Conservation (phyloP, 2,113 vertebrate genomes). For the Poeciliopsis retropinna region DNA sequence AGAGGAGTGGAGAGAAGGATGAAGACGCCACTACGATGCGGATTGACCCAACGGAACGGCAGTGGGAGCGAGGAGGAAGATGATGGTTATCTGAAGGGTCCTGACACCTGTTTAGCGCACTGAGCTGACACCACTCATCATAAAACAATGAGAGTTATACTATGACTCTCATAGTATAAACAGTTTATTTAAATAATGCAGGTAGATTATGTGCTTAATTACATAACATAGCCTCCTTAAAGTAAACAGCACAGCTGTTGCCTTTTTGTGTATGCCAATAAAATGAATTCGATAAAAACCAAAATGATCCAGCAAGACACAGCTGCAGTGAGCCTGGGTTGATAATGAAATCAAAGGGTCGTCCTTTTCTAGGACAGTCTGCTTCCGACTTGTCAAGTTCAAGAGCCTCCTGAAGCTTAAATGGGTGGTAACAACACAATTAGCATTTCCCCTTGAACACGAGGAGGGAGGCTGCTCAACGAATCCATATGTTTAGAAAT, state of each 20-base stretch:
- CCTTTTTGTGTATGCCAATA: background rate
- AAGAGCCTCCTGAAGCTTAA: conserved; percentile 1
- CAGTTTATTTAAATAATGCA: conserved; percentile 25
- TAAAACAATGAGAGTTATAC: background rate
- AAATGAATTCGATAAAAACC: conserved; percentile 27
- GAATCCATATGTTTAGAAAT: conserved; percentile 23
- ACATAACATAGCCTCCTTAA: conserved; percentile 25
- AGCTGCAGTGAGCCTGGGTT: conserved; percentile 4
- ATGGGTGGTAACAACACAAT: background rate
- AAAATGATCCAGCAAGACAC: background rate
- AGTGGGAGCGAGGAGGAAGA: conserved; percentile 9
- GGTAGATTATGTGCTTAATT: conserved; percentile 22
- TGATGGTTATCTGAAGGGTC: conserved; percentile 37
- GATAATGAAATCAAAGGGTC: conserved; percentile 42
- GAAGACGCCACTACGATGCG: background rate
- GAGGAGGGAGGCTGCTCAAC: background rate
- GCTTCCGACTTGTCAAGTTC: background rate
- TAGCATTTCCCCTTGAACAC: conserved; percentile 12
- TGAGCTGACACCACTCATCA: background rate
- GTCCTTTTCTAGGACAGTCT: conserved; percentile 19
- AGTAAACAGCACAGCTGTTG: conserved; percentile 47
- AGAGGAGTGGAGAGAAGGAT: background rate
- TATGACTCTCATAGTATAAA: conserved; percentile 14
- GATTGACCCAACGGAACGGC: conserved; percentile 33
- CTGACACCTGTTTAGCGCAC: conserved; percentile 38